Evolutionary conservation across 2,888 invertebrate genomes (phyloP).

Genomic region (Pelosia muscerda): DNA sequence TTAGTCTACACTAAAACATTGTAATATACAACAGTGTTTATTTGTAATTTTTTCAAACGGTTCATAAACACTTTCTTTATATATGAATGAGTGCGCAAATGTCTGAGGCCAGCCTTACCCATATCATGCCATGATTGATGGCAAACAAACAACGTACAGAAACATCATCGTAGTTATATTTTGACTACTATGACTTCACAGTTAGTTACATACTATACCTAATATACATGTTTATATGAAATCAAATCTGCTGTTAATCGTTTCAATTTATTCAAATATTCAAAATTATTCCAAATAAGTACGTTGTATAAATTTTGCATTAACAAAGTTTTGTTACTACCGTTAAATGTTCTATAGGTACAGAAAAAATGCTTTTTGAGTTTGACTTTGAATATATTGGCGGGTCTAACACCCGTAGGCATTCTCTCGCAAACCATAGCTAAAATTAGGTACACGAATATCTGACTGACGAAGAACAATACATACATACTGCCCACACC

Average conservation of each 20-base stretch:
- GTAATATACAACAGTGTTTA: too few species aligned
- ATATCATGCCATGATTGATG: conserved; percentile 48
- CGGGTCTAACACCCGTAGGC: too few species aligned
- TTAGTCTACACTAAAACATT: neutral
- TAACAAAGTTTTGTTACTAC: too few species aligned
- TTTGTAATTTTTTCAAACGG: neutral
- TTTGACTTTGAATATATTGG: too few species aligned
- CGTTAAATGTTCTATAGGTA: too few species aligned
- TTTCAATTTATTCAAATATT: neutral
- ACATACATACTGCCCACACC: too few species aligned
- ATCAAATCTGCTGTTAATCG: conserved; percentile 10
- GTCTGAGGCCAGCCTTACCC: conserved; percentile 27
- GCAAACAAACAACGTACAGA: conserved; percentile 46
- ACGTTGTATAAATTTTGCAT: too few species aligned
- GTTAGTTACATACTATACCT: conserved; percentile 19
- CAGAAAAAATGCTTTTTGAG: too few species aligned
- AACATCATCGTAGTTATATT: conserved; percentile 45
- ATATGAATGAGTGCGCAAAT: neutral
- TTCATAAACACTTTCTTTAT: neutral
- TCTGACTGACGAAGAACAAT: too few species aligned
- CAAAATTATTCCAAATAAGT: neutral
- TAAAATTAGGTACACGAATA: too few species aligned
- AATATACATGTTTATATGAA: conserved; percentile 5
- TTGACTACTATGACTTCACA: conserved; percentile 45
- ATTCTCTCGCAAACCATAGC: too few species aligned